Evolutionary conservation across 2,888 invertebrate genomes (phyloP), one percentile per base, ranked within the genome.

Genomic region (Drosophila quasianomalipes): DNA sequence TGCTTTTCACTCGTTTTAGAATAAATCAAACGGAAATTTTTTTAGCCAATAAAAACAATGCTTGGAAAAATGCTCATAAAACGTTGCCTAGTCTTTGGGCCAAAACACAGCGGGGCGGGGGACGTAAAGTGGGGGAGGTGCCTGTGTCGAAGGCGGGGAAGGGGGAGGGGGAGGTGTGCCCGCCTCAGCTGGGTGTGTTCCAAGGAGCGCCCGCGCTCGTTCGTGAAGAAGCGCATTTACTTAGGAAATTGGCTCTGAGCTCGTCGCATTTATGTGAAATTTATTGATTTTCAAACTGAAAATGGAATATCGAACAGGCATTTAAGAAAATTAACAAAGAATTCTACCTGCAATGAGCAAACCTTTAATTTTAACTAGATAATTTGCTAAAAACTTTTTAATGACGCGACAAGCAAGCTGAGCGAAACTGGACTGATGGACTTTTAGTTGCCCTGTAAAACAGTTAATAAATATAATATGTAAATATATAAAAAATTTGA

Each of bases 1-100:
- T 71, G 63, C 71, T 74, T 63, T 60, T 66, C 66, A 68, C 70
- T 59, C 73, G 68, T 54, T 83, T 89, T 77, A 82, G 86, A 91
- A 81, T 85, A 91, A 92, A 91, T 92, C 92, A 90, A 90, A 83
- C 80, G 92, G 86, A 91, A 92, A 82, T 47, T 71, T 57, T 57
- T 65, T 44, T 39, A 49, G 59, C 79, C 76, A 79, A 72, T 78
- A 66, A 68, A 66, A 70, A 75, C 59, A 75, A 70, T 69, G 70
- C 68, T 19, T n/a, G 57, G 30, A 57, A 39, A 55, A 57, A 39
- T 39, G 28, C 53, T 80, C 69, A 82, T 68, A 63, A 73, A 73
- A 66, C 58, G 51, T 57, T 66, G 68, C 70, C 70, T 12, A 61
- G 74, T 57, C 65, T 57, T 72, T 41, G 19, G 53, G 44, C 63